Conservation (phyloP, 1,140 invertebrate species). For the Drosophila repletoides region DNA sequence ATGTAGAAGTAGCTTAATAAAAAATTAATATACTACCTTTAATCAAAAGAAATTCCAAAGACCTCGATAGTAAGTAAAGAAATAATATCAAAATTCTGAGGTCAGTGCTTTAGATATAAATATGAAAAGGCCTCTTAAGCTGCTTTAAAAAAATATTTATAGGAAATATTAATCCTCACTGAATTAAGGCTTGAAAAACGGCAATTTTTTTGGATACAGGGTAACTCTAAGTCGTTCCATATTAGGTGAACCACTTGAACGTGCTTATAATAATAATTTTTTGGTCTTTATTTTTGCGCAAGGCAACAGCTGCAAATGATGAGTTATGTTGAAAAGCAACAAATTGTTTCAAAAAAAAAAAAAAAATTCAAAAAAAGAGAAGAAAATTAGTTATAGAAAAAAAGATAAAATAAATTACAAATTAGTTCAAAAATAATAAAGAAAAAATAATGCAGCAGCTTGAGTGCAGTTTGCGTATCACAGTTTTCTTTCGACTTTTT, state of each 20-base stretch:
- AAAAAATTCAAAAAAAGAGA: conserved; percentile 33
- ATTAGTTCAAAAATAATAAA: conserved; percentile 23
- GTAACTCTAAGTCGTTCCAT: neutral
- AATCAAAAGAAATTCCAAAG: too few relatives aligned
- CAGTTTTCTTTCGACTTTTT: conserved; percentile 35
- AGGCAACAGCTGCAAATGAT: conserved; percentile 19
- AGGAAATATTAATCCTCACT: too few relatives aligned
- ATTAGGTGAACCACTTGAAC: neutral
- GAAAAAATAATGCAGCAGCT: conserved; percentile 21
- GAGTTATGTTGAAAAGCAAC: conserved; percentile 49
- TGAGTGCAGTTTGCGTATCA: conserved; percentile 66
- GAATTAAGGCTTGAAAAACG: too few relatives aligned
- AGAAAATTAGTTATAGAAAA: conserved; percentile 11
- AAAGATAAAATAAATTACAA: conserved; percentile 24
- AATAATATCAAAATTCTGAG: too few relatives aligned
- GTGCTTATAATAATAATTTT: conserved; percentile 32
- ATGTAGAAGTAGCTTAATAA: too few relatives aligned
- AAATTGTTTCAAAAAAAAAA: conserved; percentile 42
- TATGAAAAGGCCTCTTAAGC: too few relatives aligned
- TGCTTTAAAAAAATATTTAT: too few relatives aligned
- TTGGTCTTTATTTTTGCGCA: conserved; percentile 16
- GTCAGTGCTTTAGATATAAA: too few relatives aligned
- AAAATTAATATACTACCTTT: too few relatives aligned
- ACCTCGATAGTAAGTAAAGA: too few relatives aligned
- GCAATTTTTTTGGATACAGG: neutral